Evolutionary conservation across 2,797 vertebrate genomes (phyloP), one percentile per base, ranked within the genome.

Genomic region (Cryptoprocta ferox): DNA sequence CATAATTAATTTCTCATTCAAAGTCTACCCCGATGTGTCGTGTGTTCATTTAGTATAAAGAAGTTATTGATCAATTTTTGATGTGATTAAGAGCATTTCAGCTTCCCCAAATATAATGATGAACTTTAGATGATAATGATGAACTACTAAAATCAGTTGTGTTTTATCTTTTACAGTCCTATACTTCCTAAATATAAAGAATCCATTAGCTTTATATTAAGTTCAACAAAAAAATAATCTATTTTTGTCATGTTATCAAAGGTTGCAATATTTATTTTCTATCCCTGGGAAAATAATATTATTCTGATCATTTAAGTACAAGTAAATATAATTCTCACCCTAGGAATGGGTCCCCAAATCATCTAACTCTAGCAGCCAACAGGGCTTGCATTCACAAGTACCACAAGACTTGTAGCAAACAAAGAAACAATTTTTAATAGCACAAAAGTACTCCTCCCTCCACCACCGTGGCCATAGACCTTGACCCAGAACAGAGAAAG

Each of bases 31-130:
- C 75, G 24, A 89, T 39, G 45, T 86, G 56, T 53, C 56, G 87
- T 95, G 82, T 96, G 42, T 97, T 91, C 87, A 50, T 68, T 97
- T 96, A 79, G 21, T 71, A 79, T n/a, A 92, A 92, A 95, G 14
- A 11, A 87, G n/a, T 59, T 95, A 91, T 84, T 82, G 84, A 89
- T 92, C 73, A 85, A 65, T 63, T 89, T 89, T 84, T 91, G 39
- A 75, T 56, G 59, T 75, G 16, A 95, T 96, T 90, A 78, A 96
- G 37, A 94, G 39, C 32, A 93, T 79, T 97, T 93, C 53, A 82
- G 18, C 1, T 65, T 88, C 30, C 30, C 63, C 59, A 68, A n/a
- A 79, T 91, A 73, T 93, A 95, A 66, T 84, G 28, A 79, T 89
- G 48, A 96, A 80, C 53, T 96, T 39, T 56, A 84, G 84, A 86